These are phyloP conservation scores for Baronia brevicornis DNA, from an alignment of 2,888 invertebrate genomes.

Conservation along the genomic window DNA sequence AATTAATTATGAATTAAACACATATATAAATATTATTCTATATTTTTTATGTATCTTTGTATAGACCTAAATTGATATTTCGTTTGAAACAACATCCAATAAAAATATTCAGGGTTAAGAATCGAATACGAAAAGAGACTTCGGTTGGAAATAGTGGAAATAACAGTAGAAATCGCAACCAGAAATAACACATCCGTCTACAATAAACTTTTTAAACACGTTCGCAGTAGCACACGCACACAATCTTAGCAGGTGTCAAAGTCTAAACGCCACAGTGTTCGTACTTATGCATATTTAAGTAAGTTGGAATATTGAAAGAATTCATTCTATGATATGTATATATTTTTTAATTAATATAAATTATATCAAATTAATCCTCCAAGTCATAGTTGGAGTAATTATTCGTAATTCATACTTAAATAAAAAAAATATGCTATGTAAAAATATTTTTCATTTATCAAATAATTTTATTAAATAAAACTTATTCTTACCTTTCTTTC, in stretches of 20 bases:
- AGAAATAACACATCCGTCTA: conserved; percentile 34
- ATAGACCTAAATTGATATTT: too few relatives aligned
- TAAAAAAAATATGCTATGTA: conserved; percentile 1
- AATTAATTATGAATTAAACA: too few relatives aligned
- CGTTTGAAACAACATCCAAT: too few relatives aligned
- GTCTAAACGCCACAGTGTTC: conserved; percentile 46
- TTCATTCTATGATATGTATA: conserved; percentile 4
- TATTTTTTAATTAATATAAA: conserved; percentile 13
- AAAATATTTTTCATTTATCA: not conserved
- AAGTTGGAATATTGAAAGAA: conserved; percentile 8
- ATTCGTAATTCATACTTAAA: not conserved
- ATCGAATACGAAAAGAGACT: not conserved
- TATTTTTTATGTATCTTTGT: too few relatives aligned
- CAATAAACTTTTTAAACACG: conserved; percentile 34
- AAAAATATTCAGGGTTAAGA: not conserved
- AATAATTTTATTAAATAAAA: not conserved
- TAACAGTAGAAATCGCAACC: conserved; percentile 30
- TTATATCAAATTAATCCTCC: too few relatives aligned
- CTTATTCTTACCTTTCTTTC: conserved; percentile 3
- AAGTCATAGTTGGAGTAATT: not conserved
- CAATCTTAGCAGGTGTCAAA: conserved; percentile 58
- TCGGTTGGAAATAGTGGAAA: not conserved
- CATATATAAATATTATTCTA: too few relatives aligned
- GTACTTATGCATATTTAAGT: conserved; percentile 24
- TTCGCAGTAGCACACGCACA: conserved; percentile 38